A percentile compares a stretch with the other conserved stretches of the same genome.
Evolutionary conservation across 2,113 vertebrate genomes (phyloP).

Genomic region (Rutilus rutilus): DNA sequence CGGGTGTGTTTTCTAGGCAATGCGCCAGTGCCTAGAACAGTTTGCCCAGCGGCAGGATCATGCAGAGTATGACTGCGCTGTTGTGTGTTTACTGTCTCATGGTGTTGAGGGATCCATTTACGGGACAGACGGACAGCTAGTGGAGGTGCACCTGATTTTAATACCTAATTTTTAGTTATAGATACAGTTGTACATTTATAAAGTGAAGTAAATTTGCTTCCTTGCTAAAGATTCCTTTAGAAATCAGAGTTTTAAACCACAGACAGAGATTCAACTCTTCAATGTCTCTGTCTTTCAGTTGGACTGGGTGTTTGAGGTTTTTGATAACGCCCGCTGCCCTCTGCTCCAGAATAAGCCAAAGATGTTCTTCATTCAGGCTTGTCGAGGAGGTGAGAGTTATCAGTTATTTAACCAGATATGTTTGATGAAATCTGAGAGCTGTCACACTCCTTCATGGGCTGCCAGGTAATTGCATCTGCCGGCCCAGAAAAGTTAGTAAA

Average conservation of each 20-base stretch:
- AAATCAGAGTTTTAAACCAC: background rate
- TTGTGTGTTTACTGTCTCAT: constrained; percentile 91
- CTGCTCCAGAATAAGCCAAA: constrained; percentile 97
- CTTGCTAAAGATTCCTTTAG: background rate
- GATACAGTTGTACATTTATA: background rate
- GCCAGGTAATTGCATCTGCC: too few species aligned
- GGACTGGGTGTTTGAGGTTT: constrained; percentile 88
- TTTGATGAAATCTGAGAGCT: too few species aligned
- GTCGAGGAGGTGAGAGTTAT: constrained; percentile 90
- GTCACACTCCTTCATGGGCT: too few species aligned
- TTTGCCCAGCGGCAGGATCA: constrained; percentile 81
- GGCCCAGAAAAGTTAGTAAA: too few species aligned
- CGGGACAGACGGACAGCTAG: constrained; percentile 86
- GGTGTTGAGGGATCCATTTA: constrained; percentile 92
- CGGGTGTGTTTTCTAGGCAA: constrained; percentile 74
- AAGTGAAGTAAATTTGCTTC: background rate
- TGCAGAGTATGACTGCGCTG: constrained; percentile 80
- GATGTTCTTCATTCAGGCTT: constrained; percentile 98
- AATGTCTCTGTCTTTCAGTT: constrained; percentile 74
- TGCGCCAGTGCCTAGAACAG: constrained; percentile 81
- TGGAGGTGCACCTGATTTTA: constrained; percentile 76
- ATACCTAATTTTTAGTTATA: background rate
- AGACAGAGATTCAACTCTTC: too few species aligned
- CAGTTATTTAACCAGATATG: constrained; percentile 54
- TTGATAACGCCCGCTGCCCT: constrained; percentile 92